Conservation (phyloP, 1,140 invertebrate genomes). For the Episyrphus balteatus region DNA sequence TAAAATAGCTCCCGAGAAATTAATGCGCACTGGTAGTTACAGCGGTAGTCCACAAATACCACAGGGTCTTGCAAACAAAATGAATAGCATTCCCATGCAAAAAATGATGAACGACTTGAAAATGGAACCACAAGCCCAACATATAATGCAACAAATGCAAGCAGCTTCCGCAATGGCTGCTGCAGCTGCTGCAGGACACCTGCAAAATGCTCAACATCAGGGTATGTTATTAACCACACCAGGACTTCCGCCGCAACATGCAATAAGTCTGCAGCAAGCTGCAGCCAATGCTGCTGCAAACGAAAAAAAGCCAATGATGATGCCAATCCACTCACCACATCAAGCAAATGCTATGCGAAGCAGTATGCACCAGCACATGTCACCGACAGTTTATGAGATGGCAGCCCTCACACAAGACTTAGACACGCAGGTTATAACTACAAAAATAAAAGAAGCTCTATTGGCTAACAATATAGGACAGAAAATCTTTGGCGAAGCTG, state of each 20-base stretch:
- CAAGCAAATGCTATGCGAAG: constrained; percentile 51
- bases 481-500: constrained; percentile 96
- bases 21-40: constrained; percentile 89
- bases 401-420: constrained; percentile 91
- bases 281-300: constrained; percentile 30
- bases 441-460: constrained; percentile 92
- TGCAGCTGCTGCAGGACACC: constrained; percentile 38
- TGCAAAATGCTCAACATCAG: constrained; percentile 37
- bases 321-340: constrained; percentile 32
- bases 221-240: constrained; percentile 52
- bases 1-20: constrained; percentile 91
- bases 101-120: constrained; percentile 63
- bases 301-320: constrained; percentile 43
- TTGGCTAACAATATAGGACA: constrained; percentile 96
- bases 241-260: constrained; percentile 51
- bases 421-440: constrained; percentile 92
- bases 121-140: constrained; percentile 37
- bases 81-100: constrained; percentile 52
- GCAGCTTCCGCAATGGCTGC: constrained; percentile 41
- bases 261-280: constrained; percentile 40
- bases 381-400: constrained; percentile 88
- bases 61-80: constrained; percentile 57
- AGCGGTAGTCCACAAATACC: constrained; percentile 67
- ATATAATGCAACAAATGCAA: constrained; percentile 50
- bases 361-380: constrained; percentile 65